A percentile compares a stretch with the other conserved stretches of the same genome.
Conservation (phyloP, 2,888 invertebrate species). For the Chymomyza caudatula region DNA sequence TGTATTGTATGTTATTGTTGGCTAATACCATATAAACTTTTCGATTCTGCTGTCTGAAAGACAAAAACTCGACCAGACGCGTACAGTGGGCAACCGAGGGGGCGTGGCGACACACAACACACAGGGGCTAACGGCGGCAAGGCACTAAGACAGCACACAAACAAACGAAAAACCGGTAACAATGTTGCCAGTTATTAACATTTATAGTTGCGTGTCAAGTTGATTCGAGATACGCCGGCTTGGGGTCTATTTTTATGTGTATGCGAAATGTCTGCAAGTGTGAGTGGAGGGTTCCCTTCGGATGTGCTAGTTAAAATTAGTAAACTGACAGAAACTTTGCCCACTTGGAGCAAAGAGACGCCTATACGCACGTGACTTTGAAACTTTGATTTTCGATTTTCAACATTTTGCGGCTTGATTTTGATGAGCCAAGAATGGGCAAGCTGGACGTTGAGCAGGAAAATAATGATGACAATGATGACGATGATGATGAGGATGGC, state of each 20-base stretch:
- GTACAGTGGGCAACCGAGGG: neutral
- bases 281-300: neutral
- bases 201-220: slow-evolving; percentile 65
- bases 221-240: neutral
- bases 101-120: slow-evolving; percentile 18
- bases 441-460: too few relatives aligned
- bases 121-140: neutral
- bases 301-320: slow-evolving; percentile 36
- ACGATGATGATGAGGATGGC: neutral
- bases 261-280: neutral
- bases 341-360: slow-evolving; percentile 1
- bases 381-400: slow-evolving; percentile 39
- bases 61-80: slow-evolving; percentile 23
- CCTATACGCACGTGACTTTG: slow-evolving; percentile 56
- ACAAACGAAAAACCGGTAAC: slow-evolving; percentile 26
- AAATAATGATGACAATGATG: neutral
- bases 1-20: slow-evolving; percentile 45
- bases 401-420: neutral
- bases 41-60: slow-evolving; percentile 59
- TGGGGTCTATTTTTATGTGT: neutral
- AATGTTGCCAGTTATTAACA: slow-evolving; percentile 62
- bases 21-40: slow-evolving; percentile 64
- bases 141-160: neutral
- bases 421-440: neutral
- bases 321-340: slow-evolving; percentile 36